A percentile compares a stretch with the other conserved stretches of the same genome.
phyloP scores from a whole-genome alignment of 2,113 vertebrate genomes.

The Mustelus asterias region DNA sequence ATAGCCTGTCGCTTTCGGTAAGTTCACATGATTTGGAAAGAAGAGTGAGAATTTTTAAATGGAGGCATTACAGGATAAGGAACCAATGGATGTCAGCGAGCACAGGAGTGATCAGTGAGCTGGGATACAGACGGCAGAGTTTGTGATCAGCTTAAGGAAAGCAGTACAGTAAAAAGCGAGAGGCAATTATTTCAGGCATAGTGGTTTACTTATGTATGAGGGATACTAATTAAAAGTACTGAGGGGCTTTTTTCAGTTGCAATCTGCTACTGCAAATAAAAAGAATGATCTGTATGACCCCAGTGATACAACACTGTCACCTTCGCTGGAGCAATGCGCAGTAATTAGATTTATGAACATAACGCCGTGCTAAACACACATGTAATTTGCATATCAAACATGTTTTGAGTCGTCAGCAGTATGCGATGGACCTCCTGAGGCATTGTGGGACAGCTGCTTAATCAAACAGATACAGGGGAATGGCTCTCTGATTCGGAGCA shows the following conservation, averaged over 20 bases:
- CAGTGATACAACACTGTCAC: background rate
- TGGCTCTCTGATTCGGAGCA: background rate
- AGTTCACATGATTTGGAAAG: too few relatives aligned
- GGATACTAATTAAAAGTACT: background rate
- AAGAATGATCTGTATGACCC: background rate
- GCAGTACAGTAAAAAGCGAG: background rate
- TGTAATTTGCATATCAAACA: constrained; percentile 15
- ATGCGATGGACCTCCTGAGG: background rate
- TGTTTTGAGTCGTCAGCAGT: background rate
- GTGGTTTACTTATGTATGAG: background rate
- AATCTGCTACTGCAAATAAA: too few relatives aligned
- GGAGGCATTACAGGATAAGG: background rate
- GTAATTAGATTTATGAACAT: background rate
- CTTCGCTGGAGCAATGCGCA: too few relatives aligned
- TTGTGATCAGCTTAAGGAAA: background rate
- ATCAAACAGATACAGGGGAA: background rate
- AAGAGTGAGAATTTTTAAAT: background rate
- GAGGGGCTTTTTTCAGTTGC: background rate
- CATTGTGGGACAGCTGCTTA: background rate
- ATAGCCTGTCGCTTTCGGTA: too few relatives aligned
- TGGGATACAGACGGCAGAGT: background rate
- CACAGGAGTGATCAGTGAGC: background rate
- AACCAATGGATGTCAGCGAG: background rate
- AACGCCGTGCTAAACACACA: background rate
- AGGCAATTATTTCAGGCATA: background rate